Evolutionary conservation across 1,140 invertebrate species (phyloP).

Genomic region (Drosophila tropicalis): DNA sequence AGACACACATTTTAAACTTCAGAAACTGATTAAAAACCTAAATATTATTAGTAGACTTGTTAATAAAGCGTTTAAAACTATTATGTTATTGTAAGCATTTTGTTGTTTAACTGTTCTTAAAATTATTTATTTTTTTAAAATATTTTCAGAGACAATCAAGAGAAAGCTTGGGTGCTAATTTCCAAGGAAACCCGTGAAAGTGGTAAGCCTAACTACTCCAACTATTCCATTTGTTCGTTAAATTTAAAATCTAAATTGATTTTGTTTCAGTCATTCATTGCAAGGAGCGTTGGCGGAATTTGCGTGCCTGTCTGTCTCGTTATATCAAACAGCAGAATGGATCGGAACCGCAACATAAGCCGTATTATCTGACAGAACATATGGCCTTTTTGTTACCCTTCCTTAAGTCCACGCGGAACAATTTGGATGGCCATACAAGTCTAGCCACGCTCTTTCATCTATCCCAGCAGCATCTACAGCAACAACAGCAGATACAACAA

Average conservation of each 20-base stretch:
- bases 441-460: constrained; percentile 66
- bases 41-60: too few relatives aligned
- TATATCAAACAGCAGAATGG: constrained; percentile 79
- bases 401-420: constrained; percentile 73
- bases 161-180: constrained; percentile 79
- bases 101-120: neutral
- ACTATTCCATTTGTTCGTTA: neutral
- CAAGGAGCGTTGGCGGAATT: constrained; percentile 82
- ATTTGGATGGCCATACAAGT: constrained; percentile 65
- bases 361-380: constrained; percentile 82
- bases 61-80: too few relatives aligned
- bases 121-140: neutral
- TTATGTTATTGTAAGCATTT: too few relatives aligned
- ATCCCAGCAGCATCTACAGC: constrained; percentile 63
- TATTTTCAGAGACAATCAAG: constrained; percentile 71
- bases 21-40: too few relatives aligned
- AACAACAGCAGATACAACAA: constrained; percentile 40
- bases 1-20: too few relatives aligned
- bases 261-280: constrained; percentile 73
- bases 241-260: neutral
- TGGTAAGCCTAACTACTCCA: constrained; percentile 48
- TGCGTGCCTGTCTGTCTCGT: constrained; percentile 79
- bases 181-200: constrained; percentile 83
- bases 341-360: constrained; percentile 77
- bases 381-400: constrained; percentile 82